Evolutionary conservation across 1,140 invertebrate genomes (phyloP).

Genomic region (Lepidurus couesii): DNA sequence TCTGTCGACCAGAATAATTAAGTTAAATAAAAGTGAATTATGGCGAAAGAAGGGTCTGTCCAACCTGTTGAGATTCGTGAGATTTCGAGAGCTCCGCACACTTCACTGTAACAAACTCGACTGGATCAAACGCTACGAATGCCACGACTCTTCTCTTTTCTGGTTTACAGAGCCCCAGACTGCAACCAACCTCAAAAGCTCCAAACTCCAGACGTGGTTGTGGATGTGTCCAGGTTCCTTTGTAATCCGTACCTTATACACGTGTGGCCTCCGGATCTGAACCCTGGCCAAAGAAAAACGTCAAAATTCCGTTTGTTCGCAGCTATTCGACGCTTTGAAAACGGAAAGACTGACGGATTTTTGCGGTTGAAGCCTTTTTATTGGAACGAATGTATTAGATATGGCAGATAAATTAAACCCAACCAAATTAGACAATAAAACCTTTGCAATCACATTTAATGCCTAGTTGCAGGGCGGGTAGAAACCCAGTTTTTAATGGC

Average conservation of each 20-base stretch:
- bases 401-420: not conserved
- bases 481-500: conserved; percentile 28
- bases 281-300: too few species aligned
- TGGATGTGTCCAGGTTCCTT: too few species aligned
- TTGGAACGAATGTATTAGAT: too few species aligned
- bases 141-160: not conserved
- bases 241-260: too few species aligned
- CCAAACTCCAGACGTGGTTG: too few species aligned
- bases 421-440: not conserved
- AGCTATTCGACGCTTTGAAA: too few species aligned
- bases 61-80: not conserved
- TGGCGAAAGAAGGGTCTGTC: not conserved
- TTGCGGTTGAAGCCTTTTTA: too few species aligned
- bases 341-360: too few species aligned
- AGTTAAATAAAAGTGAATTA: not conserved
- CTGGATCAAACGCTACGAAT: not conserved
- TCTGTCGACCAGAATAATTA: conserved; percentile 11
- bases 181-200: too few species aligned
- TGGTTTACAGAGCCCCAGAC: not conserved
- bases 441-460: not conserved
- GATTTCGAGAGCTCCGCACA: not conserved
- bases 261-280: too few species aligned
- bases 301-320: too few species aligned
- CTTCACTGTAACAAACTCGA: not conserved
- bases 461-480: not conserved